These are phyloP conservation scores for Cyanoramphus novaezelandiae DNA, from an alignment of 2,113 vertebrate species.

Conservation along the genomic window DNA sequence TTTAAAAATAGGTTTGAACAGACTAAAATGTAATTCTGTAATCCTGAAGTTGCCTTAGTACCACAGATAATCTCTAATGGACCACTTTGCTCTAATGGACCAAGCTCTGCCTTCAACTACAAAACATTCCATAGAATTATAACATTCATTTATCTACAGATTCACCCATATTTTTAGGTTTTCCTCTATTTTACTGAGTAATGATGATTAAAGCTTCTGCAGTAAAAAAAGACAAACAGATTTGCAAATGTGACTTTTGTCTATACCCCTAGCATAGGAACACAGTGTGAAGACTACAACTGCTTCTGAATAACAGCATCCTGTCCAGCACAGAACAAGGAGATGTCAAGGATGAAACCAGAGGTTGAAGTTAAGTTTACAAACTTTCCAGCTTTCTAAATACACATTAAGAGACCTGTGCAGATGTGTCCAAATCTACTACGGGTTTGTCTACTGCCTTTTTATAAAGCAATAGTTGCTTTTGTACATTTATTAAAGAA, in stretches of 20 bases:
- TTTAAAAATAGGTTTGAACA: background rate
- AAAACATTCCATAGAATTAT: background rate
- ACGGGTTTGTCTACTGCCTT: background rate
- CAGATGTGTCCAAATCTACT: background rate
- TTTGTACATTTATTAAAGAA: slow-evolving; percentile 2
- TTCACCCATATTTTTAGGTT: background rate
- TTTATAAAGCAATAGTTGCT: background rate
- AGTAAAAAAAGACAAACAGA: background rate
- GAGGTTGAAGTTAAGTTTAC: background rate
- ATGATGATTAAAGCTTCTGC: background rate
- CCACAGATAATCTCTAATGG: background rate
- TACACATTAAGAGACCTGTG: background rate
- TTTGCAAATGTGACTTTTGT: background rate
- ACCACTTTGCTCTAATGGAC: background rate
- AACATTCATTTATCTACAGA: background rate
- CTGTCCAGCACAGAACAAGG: background rate
- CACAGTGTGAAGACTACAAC: background rate
- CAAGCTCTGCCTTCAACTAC: background rate
- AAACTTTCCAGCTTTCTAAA: background rate
- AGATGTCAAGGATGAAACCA: background rate
- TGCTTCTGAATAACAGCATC: fast-evolving
- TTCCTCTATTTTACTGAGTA: background rate
- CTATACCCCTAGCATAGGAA: fast-evolving
- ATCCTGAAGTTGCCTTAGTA: background rate
- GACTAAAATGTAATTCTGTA: background rate